Percentiles rank a stretch among this genome's conserved stretches.
Conservation (phyloP, 2,888 invertebrate genomes). For the Drosophila paranaensis region DNA sequence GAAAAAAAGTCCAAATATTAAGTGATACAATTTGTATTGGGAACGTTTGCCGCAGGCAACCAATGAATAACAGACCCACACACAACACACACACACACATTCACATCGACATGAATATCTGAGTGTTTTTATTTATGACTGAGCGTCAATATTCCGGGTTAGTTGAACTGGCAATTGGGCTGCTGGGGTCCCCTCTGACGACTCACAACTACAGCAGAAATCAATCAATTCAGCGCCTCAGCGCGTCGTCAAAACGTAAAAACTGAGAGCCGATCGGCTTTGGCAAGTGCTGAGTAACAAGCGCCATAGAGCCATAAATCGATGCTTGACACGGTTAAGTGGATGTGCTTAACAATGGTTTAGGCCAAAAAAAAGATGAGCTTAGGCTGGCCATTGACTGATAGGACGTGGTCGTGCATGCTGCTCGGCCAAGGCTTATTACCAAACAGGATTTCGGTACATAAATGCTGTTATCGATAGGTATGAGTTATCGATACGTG, state of each 20-base stretch:
- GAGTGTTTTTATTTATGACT: slow-evolving; percentile 79
- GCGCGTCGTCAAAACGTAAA: slow-evolving; percentile 16
- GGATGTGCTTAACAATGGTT: slow-evolving; percentile 70
- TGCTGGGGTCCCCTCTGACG: not conserved
- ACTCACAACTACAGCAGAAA: slow-evolving; percentile 61
- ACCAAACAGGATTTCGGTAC: not conserved
- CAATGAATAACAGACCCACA: slow-evolving; percentile 56
- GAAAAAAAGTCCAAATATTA: slow-evolving; percentile 54
- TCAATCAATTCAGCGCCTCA: slow-evolving; percentile 64
- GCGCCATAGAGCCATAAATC: slow-evolving; percentile 59
- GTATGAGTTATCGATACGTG: no score
- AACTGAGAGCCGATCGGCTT: slow-evolving; percentile 44
- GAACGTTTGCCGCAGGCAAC: slow-evolving; percentile 64
- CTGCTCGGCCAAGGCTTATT: not conserved
- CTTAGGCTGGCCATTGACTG: slow-evolving; percentile 18
- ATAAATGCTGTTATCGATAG: not conserved
- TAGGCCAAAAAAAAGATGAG: slow-evolving; percentile 29
- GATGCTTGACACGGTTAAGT: slow-evolving; percentile 71
- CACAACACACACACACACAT: not conserved
- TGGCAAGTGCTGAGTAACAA: slow-evolving; percentile 44
- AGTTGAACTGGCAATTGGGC: slow-evolving; percentile 10
- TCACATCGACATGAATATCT: slow-evolving; percentile 70
- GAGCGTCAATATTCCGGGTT: slow-evolving; percentile 57
- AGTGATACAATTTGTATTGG: slow-evolving; percentile 74
- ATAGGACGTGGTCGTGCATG: slow-evolving; percentile 14